phyloP scores from a whole-genome alignment of 1,140 invertebrate species.

The Bemisia tabaci region DNA sequence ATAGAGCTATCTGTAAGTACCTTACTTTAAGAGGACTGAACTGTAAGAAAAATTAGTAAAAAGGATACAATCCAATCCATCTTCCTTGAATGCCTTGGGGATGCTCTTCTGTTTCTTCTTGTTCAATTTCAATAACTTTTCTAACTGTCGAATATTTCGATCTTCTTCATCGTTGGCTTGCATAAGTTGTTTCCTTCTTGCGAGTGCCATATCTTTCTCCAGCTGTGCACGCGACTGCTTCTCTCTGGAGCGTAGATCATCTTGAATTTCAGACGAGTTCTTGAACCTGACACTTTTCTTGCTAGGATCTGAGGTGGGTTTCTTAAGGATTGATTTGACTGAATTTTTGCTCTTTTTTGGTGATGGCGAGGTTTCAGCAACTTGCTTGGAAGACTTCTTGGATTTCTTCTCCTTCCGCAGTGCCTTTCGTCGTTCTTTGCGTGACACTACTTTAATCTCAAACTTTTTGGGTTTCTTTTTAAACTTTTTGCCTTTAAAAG shows the following conservation, averaged over 20 bases:
- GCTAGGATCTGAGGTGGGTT: not conserved
- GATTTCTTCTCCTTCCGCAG: not conserved
- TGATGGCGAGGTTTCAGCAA: not conserved
- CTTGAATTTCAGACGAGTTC: not conserved
- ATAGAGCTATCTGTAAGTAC: no score
- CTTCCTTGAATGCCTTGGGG: conserved; percentile 60
- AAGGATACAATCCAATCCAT: conserved; percentile 82
- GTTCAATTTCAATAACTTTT: conserved; percentile 71
- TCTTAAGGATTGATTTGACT: not conserved
- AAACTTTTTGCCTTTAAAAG: not conserved
- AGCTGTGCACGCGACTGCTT: not conserved
- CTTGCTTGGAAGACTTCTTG: not conserved
- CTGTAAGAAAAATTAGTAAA: no score
- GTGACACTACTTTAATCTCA: not conserved
- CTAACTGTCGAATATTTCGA: conserved; percentile 57
- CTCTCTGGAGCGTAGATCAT: not conserved
- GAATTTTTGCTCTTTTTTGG: not conserved
- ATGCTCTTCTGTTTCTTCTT: conserved; percentile 57
- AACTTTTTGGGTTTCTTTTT: not conserved
- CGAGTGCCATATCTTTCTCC: conserved; percentile 37
- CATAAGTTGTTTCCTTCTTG: conserved; percentile 44
- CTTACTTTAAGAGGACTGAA: no score
- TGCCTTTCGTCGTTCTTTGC: not conserved
- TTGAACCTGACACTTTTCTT: not conserved
- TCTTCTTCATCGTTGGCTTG: conserved; percentile 68